A percentile compares a stretch with the other conserved stretches of the same genome.
Conservation (phyloP, 2,797 vertebrate genomes). For the Eulemur mongoz region DNA sequence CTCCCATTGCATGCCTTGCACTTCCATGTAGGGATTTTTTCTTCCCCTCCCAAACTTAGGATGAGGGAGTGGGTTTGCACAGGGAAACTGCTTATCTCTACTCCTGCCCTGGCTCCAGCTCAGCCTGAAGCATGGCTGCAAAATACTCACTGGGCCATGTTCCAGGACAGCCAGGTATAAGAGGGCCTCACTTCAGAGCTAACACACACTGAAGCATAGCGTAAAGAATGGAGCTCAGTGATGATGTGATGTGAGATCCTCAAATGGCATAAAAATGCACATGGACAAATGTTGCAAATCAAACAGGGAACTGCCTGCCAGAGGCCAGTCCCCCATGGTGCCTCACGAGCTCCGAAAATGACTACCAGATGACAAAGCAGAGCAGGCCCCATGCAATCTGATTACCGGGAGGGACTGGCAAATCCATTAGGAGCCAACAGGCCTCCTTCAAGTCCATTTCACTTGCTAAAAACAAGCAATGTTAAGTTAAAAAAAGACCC, state of each 20-base stretch:
- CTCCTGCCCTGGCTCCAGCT: neutral
- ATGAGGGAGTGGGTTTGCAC: neutral
- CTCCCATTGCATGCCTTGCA: accelerated
- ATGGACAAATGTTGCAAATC: conserved; percentile 41
- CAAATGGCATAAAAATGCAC: conserved; percentile 6
- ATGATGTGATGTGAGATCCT: neutral
- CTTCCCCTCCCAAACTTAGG: neutral
- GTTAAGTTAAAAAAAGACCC: neutral
- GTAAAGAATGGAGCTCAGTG: neutral
- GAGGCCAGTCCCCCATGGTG: neutral
- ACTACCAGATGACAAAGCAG: conserved; percentile 48
- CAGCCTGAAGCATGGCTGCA: neutral
- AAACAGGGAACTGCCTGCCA: neutral
- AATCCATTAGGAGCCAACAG: conserved; percentile 47
- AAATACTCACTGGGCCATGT: neutral
- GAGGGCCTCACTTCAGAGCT: neutral
- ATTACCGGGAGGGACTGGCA: conserved; percentile 10
- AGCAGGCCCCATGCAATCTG: neutral
- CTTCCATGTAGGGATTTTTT: accelerated
- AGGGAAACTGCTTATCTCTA: neutral
- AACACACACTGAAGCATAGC: neutral
- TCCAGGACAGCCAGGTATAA: neutral
- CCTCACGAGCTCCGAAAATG: conserved; percentile 28
- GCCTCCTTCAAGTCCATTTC: conserved; percentile 38
- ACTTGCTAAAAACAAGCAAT: conserved; percentile 36